These are phyloP conservation scores for Idaea biselata DNA, from an alignment of 2,888 invertebrate species.

Conservation along the genomic window DNA sequence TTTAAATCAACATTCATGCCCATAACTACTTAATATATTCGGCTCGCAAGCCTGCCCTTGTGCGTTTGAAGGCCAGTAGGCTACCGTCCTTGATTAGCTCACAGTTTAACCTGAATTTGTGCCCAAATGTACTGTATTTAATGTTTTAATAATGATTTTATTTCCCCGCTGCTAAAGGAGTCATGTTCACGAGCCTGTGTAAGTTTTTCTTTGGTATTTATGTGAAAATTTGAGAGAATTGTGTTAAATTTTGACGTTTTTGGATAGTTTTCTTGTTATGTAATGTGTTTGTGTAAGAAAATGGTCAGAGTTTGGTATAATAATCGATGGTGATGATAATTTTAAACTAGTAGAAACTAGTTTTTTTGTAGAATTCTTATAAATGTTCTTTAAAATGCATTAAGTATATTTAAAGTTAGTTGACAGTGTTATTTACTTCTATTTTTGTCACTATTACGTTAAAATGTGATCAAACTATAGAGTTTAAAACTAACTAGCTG, in stretches of 20 bases:
- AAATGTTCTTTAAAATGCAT: no score
- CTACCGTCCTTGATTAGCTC: not conserved
- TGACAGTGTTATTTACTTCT: no score
- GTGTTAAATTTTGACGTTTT: not conserved
- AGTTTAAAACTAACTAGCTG: no score
- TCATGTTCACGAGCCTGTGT: constrained; percentile 73
- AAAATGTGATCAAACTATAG: no score
- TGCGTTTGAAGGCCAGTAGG: not conserved
- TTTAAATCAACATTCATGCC: not conserved
- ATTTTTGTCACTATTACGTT: no score
- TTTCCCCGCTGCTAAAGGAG: constrained; percentile 52
- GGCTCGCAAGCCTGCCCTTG: not conserved
- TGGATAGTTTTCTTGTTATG: not conserved
- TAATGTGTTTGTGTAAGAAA: no score
- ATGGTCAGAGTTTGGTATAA: no score
- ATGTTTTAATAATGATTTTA: constrained; percentile 18
- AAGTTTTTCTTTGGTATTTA: constrained; percentile 41
- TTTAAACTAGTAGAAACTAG: no score
- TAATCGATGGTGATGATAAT: no score
- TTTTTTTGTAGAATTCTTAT: no score
- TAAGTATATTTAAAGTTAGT: no score
- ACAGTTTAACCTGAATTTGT: not conserved
- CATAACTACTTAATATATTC: constrained; percentile 3
- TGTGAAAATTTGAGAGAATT: not conserved
- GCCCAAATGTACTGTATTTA: constrained; percentile 1